Evolutionary conservation across 2,113 vertebrate species (phyloP), one percentile per base, ranked within the genome.

Genomic region (Osmerus mordax): DNA sequence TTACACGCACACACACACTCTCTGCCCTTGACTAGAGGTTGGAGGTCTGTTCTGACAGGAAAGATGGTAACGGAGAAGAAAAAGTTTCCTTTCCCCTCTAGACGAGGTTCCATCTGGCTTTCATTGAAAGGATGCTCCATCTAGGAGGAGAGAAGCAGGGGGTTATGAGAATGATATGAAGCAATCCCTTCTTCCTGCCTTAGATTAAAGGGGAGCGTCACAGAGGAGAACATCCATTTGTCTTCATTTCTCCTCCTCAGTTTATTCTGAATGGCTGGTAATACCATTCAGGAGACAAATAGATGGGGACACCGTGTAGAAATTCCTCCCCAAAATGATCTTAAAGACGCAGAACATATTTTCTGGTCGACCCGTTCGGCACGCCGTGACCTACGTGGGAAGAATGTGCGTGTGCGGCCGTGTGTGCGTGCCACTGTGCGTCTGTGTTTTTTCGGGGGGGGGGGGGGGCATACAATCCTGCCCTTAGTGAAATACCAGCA

Each of bases 401-500:
- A 19, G 19, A 41, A 65, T 36, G 32, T 65, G 29, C 12, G 3
- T 21, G 18, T 47, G 64, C 29, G 15, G 41, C 28, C 61, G 71
- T n/a, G 14, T 68, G 51, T 28, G 32, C 53, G 72, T 65, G 47
- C 21, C 14, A 18, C 11, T 69, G 2, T 16, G 73, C 73, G 62
- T 0, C 71, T 54, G 52, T 55, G 72, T 58, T 51, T 70, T 69
- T 76, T 79, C 78, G 80, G 67, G 62, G 53, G 70, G 65, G 25
- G 25, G 25, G 25, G 69, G 83, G 81, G 68, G 29, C 62, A 65
- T 25, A 59, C 28, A 76, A 63, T 65, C 61, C 32, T 84, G 82
- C 79, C 83, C 82, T 87, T 85, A 83, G 19, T 75, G 76, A 90
- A 89, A 89, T 89, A 89, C 73, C 89, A 89, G 75, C 74, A 73